Percentiles rank a stretch among this genome's conserved stretches.
Conservation (phyloP, 92 coral and sea anemone species). For the Porites evermanni region DNA sequence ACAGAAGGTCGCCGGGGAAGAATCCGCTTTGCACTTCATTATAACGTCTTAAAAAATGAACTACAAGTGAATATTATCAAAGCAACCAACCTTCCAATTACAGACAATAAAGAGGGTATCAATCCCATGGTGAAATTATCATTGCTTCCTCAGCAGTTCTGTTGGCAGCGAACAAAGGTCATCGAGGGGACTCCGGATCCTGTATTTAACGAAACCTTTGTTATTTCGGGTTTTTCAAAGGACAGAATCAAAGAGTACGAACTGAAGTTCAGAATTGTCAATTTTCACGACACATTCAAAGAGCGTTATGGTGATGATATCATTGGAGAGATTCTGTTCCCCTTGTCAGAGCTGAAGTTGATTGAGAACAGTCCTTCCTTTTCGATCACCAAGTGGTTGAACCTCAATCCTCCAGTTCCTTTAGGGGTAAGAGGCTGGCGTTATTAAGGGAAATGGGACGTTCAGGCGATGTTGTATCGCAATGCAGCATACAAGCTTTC, state of each 20-base stretch:
- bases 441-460: neutral
- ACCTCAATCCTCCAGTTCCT: conserved; percentile 50
- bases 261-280: conserved; percentile 88
- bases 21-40: conserved; percentile 88
- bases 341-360: conserved; percentile 79
- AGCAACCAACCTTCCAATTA: conserved; percentile 73
- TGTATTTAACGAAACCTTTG: conserved; percentile 90
- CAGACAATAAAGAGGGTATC: conserved; percentile 76
- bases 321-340: conserved; percentile 94
- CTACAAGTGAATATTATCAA: conserved; percentile 92
- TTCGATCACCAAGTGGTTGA: conserved; percentile 87
- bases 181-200: conserved; percentile 80
- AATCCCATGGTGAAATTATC: conserved; percentile 87
- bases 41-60: conserved; percentile 82
- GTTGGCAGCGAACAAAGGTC: conserved; percentile 95
- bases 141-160: conserved; percentile 91
- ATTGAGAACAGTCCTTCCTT: conserved; percentile 75
- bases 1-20: conserved; percentile 73
- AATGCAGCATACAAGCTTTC: no score
- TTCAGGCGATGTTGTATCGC: no score
- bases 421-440: conserved; percentile 22
- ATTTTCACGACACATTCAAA: conserved; percentile 78
- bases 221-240: conserved; percentile 94
- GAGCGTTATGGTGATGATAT: conserved; percentile 95
- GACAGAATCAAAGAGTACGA: conserved; percentile 89